phyloP scores from a whole-genome alignment of 2,888 invertebrate species.

The Mesorhabditis sp. region DNA sequence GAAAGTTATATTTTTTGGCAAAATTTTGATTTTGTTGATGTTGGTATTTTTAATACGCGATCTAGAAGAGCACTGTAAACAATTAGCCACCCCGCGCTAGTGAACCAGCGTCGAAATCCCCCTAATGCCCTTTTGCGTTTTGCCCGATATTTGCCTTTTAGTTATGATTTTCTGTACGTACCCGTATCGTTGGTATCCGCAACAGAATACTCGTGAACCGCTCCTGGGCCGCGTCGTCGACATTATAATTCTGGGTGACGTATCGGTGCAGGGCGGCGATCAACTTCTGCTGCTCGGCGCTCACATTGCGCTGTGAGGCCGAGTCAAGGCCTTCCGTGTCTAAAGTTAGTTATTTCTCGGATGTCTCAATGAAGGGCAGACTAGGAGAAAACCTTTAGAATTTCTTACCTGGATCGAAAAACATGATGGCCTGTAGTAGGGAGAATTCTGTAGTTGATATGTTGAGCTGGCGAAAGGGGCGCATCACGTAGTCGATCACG shows the following conservation, averaged over 20 bases:
- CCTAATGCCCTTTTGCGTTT: too few species aligned
- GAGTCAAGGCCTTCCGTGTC: conserved; percentile 56
- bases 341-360: conserved; percentile 17
- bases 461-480: conserved; percentile 52
- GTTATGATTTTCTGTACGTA: conserved; percentile 12
- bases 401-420: conserved; percentile 51
- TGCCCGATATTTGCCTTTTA: too few species aligned
- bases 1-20: too few species aligned
- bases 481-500: conserved; percentile 57
- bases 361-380: conserved; percentile 5
- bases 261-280: conserved; percentile 43
- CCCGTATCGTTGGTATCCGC: conserved; percentile 52
- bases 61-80: too few species aligned
- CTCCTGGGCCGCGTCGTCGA: conserved; percentile 34
- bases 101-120: too few species aligned
- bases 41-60: too few species aligned
- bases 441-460: conserved; percentile 56
- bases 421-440: conserved; percentile 56
- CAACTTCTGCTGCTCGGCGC: conserved; percentile 55
- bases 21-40: too few species aligned
- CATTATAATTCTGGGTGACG: conserved; percentile 30
- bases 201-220: conserved; percentile 51
- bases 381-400: not conserved
- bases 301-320: conserved; percentile 54
- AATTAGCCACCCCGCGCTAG: too few species aligned